Conservation (phyloP, 2,113 vertebrate genomes). For the Monarcha castaneiventris region DNA sequence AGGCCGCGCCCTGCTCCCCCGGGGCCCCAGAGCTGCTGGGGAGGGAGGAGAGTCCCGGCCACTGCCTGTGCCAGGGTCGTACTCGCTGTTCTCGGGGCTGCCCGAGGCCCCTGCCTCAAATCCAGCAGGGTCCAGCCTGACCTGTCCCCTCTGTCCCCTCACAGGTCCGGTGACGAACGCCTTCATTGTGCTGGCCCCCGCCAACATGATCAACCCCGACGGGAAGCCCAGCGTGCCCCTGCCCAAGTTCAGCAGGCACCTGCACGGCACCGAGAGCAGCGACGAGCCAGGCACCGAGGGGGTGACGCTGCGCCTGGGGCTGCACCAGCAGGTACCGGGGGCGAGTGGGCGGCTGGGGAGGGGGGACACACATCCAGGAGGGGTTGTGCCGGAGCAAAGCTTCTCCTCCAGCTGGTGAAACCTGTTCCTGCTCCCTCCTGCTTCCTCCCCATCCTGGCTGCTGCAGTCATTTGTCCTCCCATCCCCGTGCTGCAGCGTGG, state of each 20-base stretch:
- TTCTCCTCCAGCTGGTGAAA: not conserved
- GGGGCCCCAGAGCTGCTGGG: not conserved
- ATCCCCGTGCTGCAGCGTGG: not conserved
- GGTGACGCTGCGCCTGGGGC: slow-evolving; percentile 81
- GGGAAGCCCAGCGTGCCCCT: slow-evolving; percentile 83
- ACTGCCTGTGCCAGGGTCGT: not conserved
- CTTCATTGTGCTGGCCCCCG: slow-evolving; percentile 82
- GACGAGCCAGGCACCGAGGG: slow-evolving; percentile 72
- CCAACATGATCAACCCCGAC: slow-evolving; percentile 90
- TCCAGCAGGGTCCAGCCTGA: fast-evolving
- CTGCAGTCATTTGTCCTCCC: slow-evolving; percentile 25
- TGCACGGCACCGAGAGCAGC: slow-evolving; percentile 77
- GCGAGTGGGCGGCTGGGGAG: fast-evolving
- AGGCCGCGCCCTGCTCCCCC: not conserved
- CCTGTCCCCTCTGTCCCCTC: fast-evolving
- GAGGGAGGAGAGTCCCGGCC: not conserved
- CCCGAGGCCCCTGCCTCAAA: not conserved
- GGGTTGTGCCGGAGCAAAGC: fast-evolving
- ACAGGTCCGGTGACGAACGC: slow-evolving; percentile 91
- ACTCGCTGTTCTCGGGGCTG: not conserved
- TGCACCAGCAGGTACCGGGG: slow-evolving; percentile 82
- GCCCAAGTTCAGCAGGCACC: slow-evolving; percentile 88
- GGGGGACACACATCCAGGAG: fast-evolving
- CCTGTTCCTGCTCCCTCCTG: not conserved
- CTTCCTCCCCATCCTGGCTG: not conserved